Base-by-base conservation (phyloP, 2,888 invertebrate species). In the Trichopria drosophilae region DNA sequence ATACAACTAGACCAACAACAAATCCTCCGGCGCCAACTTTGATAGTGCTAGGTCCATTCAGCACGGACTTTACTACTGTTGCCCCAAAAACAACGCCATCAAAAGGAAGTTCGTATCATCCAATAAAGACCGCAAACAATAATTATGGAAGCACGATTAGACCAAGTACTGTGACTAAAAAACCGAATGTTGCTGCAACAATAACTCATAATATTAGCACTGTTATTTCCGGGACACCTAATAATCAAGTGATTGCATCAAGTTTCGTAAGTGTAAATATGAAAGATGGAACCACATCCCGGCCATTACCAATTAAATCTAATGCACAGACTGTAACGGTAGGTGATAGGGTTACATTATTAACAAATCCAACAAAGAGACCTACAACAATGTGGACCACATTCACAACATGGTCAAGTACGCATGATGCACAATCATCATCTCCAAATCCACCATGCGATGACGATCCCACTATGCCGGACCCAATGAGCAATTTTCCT, bases 401-500 rank as follows among this genome's bases (percentile, higher is more conserved):
- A n/a, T n/a, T n/a, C n/a, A n/a, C n/a, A n/a, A n/a, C n/a, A 34
- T 37, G 3, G 24, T 51, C 3, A 54, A 53, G 7, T 40, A n/a
- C 7, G 39, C 48, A 1, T 29, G 18, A 1, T 29, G 26, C 36
- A 24, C 56, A 24, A 18, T 41, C 39, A 18, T 41, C 28, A 28
- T 55, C 65, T 1, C 48, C 59, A 0, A 34, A 46, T 10, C 63
- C 55, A 6, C 62, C 69, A 6, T 68, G 74, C 29, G 85, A 86
- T 61, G 77, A 82, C 5, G 84, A 84, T 56, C 85, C 87, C 0
- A 82, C 84, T 16, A 69, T 69, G 0, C 80, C 83, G 0, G 85
- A 88, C 63, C 86, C 90, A 55, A 76, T 84, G 16, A 84, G 85
- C 24, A 90, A 90, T 63, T 92, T 92, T 77, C 91, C 91, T 12